Percentiles rank a stretch among this genome's conserved stretches.
phyloP scores from a whole-genome alignment of 2,888 invertebrate species.

The Tipula helvola region DNA sequence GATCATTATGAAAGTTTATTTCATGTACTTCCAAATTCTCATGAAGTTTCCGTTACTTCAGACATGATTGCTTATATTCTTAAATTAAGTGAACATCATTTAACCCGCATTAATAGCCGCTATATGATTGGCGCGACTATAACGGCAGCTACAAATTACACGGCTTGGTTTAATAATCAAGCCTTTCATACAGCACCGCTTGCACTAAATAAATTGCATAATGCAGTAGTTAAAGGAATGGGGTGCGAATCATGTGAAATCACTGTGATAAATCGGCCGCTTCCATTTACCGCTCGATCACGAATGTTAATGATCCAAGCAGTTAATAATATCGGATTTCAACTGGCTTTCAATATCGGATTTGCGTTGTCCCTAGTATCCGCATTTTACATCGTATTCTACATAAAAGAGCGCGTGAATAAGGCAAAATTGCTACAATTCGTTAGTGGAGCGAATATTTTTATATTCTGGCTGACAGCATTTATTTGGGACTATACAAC shows the following conservation, averaged over 20 bases:
- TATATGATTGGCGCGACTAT: slow-evolving; percentile 46
- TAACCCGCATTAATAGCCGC: slow-evolving; percentile 42
- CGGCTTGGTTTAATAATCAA: slow-evolving; percentile 67
- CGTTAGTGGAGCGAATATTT: slow-evolving; percentile 58
- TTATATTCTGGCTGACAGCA: slow-evolving; percentile 58
- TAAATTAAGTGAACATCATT: slow-evolving; percentile 27
- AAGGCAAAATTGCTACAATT: slow-evolving; percentile 65
- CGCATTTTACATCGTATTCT: slow-evolving; percentile 48
- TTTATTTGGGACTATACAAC: slow-evolving; percentile 43
- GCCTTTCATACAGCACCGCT: slow-evolving; percentile 56
- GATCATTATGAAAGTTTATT: neutral
- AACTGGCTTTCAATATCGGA: slow-evolving; percentile 55
- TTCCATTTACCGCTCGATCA: slow-evolving; percentile 44
- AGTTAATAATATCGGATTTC: slow-evolving; percentile 40
- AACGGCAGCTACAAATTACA: slow-evolving; percentile 31
- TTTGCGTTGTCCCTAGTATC: slow-evolving; percentile 67
- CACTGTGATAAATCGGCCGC: slow-evolving; percentile 46
- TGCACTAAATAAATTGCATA: slow-evolving; percentile 43
- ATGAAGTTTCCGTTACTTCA: neutral
- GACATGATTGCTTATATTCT: neutral
- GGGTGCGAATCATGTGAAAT: slow-evolving; percentile 14
- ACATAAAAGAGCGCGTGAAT: slow-evolving; percentile 46
- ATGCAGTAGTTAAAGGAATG: slow-evolving; percentile 40
- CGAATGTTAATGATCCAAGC: slow-evolving; percentile 14
- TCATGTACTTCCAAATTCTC: neutral